A percentile compares a stretch with the other conserved stretches of the same genome.
These are phyloP conservation scores for Chelon auratus DNA, from an alignment of 2,797 vertebrate species.

Conservation along the genomic window DNA sequence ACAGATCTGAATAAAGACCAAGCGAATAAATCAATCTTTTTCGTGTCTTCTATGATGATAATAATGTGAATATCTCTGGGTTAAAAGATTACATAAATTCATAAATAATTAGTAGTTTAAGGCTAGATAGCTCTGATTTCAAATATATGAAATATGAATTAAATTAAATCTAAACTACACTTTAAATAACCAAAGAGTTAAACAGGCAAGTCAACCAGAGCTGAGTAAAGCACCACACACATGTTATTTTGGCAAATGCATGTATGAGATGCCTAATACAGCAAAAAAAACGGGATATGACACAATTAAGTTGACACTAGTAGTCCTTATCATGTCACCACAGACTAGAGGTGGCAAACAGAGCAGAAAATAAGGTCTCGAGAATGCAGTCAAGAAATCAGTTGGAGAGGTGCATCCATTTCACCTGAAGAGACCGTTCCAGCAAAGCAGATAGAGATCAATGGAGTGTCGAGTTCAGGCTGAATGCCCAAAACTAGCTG, in stretches of 20 bases:
- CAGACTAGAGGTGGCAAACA: constrained; percentile 64
- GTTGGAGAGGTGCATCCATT: constrained; percentile 67
- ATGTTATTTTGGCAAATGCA: background rate
- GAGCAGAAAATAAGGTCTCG: constrained; percentile 65
- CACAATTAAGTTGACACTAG: constrained; percentile 50
- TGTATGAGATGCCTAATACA: constrained; percentile 39
- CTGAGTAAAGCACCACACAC: background rate
- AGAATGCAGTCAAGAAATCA: constrained; percentile 55
- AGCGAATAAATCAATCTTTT: no score
- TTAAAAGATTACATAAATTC: no score
- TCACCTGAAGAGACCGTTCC: constrained; percentile 72
- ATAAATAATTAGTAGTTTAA: no score
- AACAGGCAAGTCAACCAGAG: background rate
- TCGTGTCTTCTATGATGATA: no score
- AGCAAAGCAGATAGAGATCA: constrained; percentile 77
- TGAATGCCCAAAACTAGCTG: constrained; percentile 61
- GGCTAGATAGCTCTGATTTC: background rate
- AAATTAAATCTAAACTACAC: no score
- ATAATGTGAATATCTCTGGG: no score
- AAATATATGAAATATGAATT: background rate
- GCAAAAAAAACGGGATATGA: constrained; percentile 24
- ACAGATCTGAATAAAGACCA: background rate
- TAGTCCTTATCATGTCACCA: constrained; percentile 73
- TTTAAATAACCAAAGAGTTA: no score
- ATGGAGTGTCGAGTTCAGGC: constrained; percentile 58